Base-by-base conservation (phyloP, 2,888 invertebrate species). In the Apamea monoglypha region DNA sequence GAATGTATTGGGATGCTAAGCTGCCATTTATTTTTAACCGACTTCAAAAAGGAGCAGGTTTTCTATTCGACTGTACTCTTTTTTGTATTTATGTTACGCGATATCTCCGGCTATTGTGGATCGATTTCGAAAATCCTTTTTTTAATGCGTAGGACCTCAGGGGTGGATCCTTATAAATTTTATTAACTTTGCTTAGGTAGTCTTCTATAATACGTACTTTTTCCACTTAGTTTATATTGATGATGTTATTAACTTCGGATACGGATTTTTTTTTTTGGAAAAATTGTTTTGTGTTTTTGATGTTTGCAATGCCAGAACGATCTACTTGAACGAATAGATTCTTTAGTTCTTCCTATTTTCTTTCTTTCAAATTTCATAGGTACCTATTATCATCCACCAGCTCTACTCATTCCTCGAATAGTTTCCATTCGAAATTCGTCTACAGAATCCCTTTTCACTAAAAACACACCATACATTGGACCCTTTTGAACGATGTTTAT, bases 401-500 rank as follows among this genome's bases (percentile, higher is more conserved):
- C 53, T 16, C 25, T 25, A 12, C 56, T 71, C 74, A 76, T 85
- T 75, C 50, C 21, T 67, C 63, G 69, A 76, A 86, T 80, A 86
- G 72, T 83, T 85, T 69, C 63, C 32, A 61, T 75, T 69, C 25
- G 44, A 73, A 74, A 40, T 44, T 78, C 74, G 5, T 64, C 8
- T 74, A 80, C 67, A 72, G 63, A 75, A 81, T 84, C 68, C 68
- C 72, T 86, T 81, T 83, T 83, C 83, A 75, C 59, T 47, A 61
- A 74, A 74, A 80, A 76, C 72, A 73, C 53, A 69, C 63, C 44
- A 59, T 74, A 64, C 66, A 80, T 69, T 75, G 84, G 69, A 69
- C 66, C 64, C 78, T 75, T 79, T 71, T 80, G 74, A 85, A 85
- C 50, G 81, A 82, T 84, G 67, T 79, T 81, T 83, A 82, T 89